phyloP scores from a whole-genome alignment of 2,113 vertebrate species.

The Octodon degus region DNA sequence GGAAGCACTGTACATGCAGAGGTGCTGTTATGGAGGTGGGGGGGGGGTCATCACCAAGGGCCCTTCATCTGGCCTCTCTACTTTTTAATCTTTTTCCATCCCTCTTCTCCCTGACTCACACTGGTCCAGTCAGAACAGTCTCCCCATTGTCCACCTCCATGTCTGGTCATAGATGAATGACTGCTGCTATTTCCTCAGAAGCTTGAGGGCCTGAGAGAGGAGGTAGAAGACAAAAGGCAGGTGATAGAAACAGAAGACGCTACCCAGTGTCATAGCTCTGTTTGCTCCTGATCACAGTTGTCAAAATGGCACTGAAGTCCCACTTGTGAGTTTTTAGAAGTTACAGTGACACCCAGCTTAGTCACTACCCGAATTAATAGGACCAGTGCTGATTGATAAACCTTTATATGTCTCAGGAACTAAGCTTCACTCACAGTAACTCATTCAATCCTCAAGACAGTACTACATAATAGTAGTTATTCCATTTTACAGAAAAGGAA shows the following conservation, averaged over 20 bases:
- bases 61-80: not conserved
- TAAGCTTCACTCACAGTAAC: not conserved
- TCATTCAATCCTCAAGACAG: not conserved
- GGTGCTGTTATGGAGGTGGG: not conserved
- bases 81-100: not conserved
- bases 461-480: not conserved
- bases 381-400: not conserved
- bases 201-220: not conserved
- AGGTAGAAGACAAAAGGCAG: not conserved
- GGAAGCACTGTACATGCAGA: not conserved
- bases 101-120: not conserved
- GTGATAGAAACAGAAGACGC: not conserved
- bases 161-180: not conserved
- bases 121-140: not conserved
- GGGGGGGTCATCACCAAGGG: not conserved
- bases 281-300: not conserved
- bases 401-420: not conserved
- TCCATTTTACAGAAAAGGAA: conserved; percentile 7
- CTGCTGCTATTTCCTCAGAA: not conserved
- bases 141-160: not conserved
- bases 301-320: not conserved
- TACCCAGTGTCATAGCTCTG: not conserved
- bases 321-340: not conserved
- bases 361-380: not conserved
- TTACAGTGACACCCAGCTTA: not conserved